Percentiles rank a stretch among this genome's conserved stretches.
These are phyloP conservation scores for Channa striata DNA, from an alignment of 2,797 vertebrate species.

Conservation along the genomic window DNA sequence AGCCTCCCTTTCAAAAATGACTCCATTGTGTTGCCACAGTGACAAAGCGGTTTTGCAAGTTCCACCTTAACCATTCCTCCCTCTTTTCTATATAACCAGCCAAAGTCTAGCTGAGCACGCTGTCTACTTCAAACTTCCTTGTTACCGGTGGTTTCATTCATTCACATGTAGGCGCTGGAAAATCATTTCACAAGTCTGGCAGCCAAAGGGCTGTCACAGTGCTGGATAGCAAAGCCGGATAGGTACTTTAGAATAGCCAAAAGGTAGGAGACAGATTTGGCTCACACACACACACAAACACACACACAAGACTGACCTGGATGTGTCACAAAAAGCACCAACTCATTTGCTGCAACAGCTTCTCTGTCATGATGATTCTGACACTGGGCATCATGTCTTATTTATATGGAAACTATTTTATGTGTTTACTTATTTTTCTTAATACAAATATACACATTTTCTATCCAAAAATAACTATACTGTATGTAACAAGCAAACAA, in stretches of 20 bases:
- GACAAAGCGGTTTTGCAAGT: slow-evolving; percentile 84
- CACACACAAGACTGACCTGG: slow-evolving; percentile 44
- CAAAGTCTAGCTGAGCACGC: slow-evolving; percentile 30
- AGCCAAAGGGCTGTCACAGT: slow-evolving; percentile 39
- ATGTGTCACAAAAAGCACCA: slow-evolving; percentile 52
- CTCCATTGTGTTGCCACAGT: slow-evolving; percentile 74
- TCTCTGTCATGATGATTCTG: slow-evolving; percentile 15
- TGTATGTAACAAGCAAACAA: not conserved
- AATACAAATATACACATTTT: too few relatives aligned
- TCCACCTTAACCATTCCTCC: slow-evolving; percentile 65
- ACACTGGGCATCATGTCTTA: slow-evolving; percentile 13
- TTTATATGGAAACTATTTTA: slow-evolving; percentile 5
- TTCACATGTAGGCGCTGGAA: slow-evolving; percentile 36
- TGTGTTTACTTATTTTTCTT: not conserved
- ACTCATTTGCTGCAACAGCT: slow-evolving; percentile 36
- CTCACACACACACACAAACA: slow-evolving; percentile 2
- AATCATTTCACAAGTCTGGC: slow-evolving; percentile 36
- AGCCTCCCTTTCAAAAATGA: slow-evolving; percentile 44
- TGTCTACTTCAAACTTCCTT: slow-evolving; percentile 68
- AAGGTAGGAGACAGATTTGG: slow-evolving; percentile 53
- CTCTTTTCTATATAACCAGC: slow-evolving; percentile 39
- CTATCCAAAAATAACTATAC: too few relatives aligned
- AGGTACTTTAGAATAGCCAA: slow-evolving; percentile 38
- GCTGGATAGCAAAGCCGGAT: slow-evolving; percentile 30
- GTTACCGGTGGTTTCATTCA: slow-evolving; percentile 66